phyloP scores from a whole-genome alignment of 1,140 invertebrate genomes.

The Drosophila chauvacae region DNA sequence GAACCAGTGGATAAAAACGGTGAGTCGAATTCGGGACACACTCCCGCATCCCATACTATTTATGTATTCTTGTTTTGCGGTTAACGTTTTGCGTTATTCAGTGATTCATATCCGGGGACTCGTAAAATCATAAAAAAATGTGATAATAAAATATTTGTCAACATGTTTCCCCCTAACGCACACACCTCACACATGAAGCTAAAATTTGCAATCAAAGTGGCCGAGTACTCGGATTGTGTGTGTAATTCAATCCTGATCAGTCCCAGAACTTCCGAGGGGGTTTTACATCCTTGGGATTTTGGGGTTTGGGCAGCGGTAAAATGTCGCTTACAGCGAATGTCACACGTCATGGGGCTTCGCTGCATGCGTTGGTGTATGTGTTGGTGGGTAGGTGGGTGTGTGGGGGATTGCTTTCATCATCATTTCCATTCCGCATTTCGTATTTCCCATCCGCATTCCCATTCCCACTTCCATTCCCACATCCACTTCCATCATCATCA shows the following conservation, averaged over 20 bases:
- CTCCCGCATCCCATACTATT: constrained; percentile 36
- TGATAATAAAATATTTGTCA: constrained; percentile 83
- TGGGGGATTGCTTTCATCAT: constrained; percentile 69
- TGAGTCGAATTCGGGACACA: constrained; percentile 78
- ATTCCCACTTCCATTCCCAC: constrained; percentile 19
- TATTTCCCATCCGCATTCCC: constrained; percentile 36
- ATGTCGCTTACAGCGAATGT: constrained; percentile 80
- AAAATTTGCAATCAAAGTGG: constrained; percentile 79
- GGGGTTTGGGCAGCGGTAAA: constrained; percentile 57
- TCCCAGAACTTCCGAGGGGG: constrained; percentile 15
- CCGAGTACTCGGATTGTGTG: constrained; percentile 78
- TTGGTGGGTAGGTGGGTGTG: constrained; percentile 13
- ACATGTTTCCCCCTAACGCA: constrained; percentile 52
- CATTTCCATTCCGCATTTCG: constrained; percentile 47
- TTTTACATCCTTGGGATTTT: constrained; percentile 9
- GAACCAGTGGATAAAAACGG: constrained; percentile 94
- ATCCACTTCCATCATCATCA: constrained; percentile 31
- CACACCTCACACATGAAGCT: constrained; percentile 11
- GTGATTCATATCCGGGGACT: constrained; percentile 82
- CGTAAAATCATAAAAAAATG: constrained; percentile 83
- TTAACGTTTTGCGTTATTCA: constrained; percentile 64
- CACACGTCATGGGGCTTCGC: constrained; percentile 64
- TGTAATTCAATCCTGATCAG: constrained; percentile 83
- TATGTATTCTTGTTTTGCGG: constrained; percentile 56
- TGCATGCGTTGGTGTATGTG: constrained; percentile 25